Evolutionary conservation across 1,140 invertebrate genomes (phyloP).

Genomic region (Aradophagus sp.): DNA sequence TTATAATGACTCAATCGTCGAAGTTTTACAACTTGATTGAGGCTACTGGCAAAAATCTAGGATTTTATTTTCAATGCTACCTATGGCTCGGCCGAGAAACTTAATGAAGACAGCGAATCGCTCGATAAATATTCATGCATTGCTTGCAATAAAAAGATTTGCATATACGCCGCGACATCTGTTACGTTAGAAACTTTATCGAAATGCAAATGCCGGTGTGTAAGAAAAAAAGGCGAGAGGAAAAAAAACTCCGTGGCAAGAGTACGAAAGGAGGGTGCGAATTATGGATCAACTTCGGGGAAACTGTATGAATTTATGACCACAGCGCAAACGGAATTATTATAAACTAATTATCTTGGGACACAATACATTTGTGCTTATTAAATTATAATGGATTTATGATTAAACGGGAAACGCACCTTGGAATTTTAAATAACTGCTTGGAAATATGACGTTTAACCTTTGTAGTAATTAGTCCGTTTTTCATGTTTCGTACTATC

Average conservation of each 20-base stretch:
- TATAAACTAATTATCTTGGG: constrained; percentile 42
- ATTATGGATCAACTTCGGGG: constrained; percentile 46
- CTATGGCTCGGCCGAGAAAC: constrained; percentile 1
- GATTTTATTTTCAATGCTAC: constrained; percentile 13
- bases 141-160: constrained; percentile 51
- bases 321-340: constrained; percentile 28
- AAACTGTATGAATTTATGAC: constrained; percentile 49
- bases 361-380: constrained; percentile 15
- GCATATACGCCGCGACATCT: constrained; percentile 43
- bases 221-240: constrained; percentile 35
- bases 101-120: constrained; percentile 34
- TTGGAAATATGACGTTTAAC: too few relatives aligned
- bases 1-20: not conserved
- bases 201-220: constrained; percentile 39
- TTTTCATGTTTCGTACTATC: constrained; percentile 7
- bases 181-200: constrained; percentile 42
- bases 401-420: constrained; percentile 12
- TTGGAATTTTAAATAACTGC: constrained; percentile 20
- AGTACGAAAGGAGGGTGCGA: constrained; percentile 45
- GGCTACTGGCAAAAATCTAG: constrained; percentile 3
- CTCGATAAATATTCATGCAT: constrained; percentile 45
- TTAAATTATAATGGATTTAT: constrained; percentile 39
- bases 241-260: constrained; percentile 19
- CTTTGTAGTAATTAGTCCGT: not conserved
- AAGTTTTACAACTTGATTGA: not conserved